phyloP scores from a whole-genome alignment of 2,113 vertebrate genomes.

The Martes martes region DNA sequence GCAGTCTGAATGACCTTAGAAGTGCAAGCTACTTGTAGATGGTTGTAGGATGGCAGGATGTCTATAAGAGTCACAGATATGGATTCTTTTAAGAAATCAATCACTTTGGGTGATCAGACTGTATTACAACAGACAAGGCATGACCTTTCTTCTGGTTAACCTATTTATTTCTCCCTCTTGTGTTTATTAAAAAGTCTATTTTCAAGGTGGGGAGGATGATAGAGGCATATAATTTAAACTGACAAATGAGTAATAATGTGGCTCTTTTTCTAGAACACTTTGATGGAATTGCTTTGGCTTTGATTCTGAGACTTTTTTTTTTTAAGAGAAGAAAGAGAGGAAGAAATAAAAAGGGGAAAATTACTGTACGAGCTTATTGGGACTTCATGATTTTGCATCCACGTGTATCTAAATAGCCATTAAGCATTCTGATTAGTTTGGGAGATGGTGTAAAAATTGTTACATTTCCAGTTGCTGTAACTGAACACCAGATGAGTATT shows the following conservation, averaged over 20 bases:
- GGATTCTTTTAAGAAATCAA: slow-evolving; percentile 29
- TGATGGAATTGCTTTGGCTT: background rate
- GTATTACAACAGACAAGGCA: slow-evolving; percentile 17
- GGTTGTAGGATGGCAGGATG: background rate
- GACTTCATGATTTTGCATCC: background rate
- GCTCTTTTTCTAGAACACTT: background rate
- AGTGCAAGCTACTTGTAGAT: background rate
- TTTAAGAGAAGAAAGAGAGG: background rate
- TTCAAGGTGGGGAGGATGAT: background rate
- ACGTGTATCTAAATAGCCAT: background rate
- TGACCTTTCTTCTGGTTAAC: slow-evolving; percentile 31
- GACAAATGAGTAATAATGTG: background rate
- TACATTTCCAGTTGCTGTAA: background rate
- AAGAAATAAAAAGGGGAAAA: background rate
- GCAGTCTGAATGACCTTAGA: background rate
- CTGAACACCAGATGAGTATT: background rate
- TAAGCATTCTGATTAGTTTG: background rate
- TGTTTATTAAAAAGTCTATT: slow-evolving; percentile 46
- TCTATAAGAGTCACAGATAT: background rate
- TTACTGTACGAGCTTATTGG: background rate
- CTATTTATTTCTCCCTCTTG: slow-evolving; percentile 1
- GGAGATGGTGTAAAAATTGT: background rate
- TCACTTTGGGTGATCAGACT: background rate
- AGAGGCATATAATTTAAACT: background rate
- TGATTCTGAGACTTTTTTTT: background rate